Evolutionary conservation across 2,888 invertebrate genomes (phyloP), one percentile per base, ranked within the genome.

Genomic region (Xylota sylvarum): DNA sequence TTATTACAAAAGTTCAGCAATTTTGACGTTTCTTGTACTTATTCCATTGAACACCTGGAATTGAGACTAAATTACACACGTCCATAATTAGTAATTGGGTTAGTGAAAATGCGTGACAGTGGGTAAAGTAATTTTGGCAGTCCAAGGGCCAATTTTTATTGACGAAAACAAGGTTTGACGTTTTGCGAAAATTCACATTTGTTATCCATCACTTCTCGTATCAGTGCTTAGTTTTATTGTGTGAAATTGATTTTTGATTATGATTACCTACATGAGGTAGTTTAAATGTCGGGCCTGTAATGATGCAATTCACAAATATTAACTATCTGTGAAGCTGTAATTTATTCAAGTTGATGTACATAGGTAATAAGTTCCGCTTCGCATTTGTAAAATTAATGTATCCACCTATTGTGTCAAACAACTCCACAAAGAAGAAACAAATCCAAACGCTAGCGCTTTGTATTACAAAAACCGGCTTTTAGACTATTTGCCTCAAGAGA

Each of bases 31-130:
- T 48, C 14, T 14, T 37, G 9, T 46, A 30, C 40, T 50, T 30
- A 37, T 40, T 74, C 23, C 23, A 23, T 3, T 74, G 84, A 84
- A 84, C 84, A 84, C 84, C 84, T 84, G 84, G 30, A 55, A 55
- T 23, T 27, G 56, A 37, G 12, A 23, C 14, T 46, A 37, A 23
- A 35, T 55, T 37, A 37, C n/a, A n/a, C 56, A 52, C 10, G 48
- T 17, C 67, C 73, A 73, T 60, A 62, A 12, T 27, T 23, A 40
- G 48, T 35, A 84, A 74, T 56, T 74, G 64, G 84, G 69, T 65
- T 74, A 74, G 84, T 60, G 84, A 64, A 79, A 62, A 48, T 19
- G 12, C 40, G 40, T 55, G 73, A 27, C 48, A 43, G 35, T 43
- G 40, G 10, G n/a, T 55, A 43, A 65, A 48, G 23, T 10, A 14